Evolutionary conservation across 2,113 vertebrate species (phyloP).

Genomic region (Centropristis striata): DNA sequence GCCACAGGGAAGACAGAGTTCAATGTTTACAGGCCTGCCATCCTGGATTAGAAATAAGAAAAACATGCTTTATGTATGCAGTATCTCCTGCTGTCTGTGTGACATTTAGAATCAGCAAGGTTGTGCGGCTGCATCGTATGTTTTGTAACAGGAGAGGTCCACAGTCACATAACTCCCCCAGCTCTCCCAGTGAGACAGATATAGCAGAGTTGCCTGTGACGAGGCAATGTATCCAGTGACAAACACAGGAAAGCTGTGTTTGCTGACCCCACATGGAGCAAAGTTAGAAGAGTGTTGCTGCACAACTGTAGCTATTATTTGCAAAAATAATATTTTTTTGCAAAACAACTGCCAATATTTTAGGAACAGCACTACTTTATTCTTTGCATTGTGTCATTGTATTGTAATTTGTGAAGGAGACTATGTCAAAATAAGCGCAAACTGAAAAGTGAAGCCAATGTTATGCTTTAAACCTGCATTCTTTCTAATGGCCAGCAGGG

Average conservation of each 20-base stretch:
- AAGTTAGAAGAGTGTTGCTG: slow-evolving; percentile 19
- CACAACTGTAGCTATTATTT: background rate
- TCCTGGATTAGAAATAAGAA: slow-evolving; percentile 13
- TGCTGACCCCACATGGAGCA: slow-evolving; percentile 43
- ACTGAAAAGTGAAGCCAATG: background rate
- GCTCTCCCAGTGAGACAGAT: slow-evolving; percentile 47
- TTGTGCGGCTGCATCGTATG: slow-evolving; percentile 60
- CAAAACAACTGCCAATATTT: background rate
- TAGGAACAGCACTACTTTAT: background rate
- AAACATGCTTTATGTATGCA: slow-evolving; percentile 11
- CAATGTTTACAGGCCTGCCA: slow-evolving; percentile 16
- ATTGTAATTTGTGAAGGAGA: background rate
- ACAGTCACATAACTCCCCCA: slow-evolving; percentile 57
- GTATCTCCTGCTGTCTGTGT: slow-evolving; percentile 39
- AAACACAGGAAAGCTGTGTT: slow-evolving; percentile 63
- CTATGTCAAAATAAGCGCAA: background rate
- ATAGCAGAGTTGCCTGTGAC: slow-evolving; percentile 42
- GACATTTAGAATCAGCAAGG: slow-evolving; percentile 69
- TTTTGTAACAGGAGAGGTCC: slow-evolving; percentile 77
- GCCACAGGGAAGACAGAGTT: slow-evolving; percentile 10
- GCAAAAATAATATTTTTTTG: background rate
- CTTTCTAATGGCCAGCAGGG: too few relatives aligned
- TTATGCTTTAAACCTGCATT: background rate
- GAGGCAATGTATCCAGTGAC: slow-evolving; percentile 61
- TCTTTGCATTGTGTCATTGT: background rate